Base-by-base conservation (phyloP, 2,888 invertebrate genomes). In the Nomada ruficornis region DNA sequence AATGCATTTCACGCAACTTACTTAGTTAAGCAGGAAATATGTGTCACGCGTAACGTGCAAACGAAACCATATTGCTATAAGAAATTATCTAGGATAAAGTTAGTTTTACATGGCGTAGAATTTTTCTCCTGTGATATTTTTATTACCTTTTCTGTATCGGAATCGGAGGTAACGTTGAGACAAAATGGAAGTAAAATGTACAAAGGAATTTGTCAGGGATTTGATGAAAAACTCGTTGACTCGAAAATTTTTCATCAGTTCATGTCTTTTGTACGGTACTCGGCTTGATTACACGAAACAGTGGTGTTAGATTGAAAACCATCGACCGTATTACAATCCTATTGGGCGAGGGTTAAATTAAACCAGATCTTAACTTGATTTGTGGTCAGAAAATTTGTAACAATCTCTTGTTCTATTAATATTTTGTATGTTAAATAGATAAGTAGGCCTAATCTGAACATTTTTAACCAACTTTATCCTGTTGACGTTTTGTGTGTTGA, bases 221-320 rank as follows among this genome's bases (percentile, higher is more conserved):
- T 75, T 62, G 67, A 78, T 67, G 76, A 75, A 62, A 62, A 20
- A 75, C 60, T 65, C 77, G 55, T 62, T 75, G 79, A 23, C 26
- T 76, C 77, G 76, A 76, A 76, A 63, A 69, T 76, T 47, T 76
- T 64, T 76, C 76, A 79, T 79, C 77, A 59, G 50, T 18, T 57
- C 55, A 18, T 18, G 47, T 26, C 62, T 42, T 78, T 78, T 78
- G 67, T 75, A 26, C 55, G 13, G 26, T 44, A 50, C 74, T 74
- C 67, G 62, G 67, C 23, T 42, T 52, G 70, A 47, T 57, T 63
- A 50, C 23, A 36, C 67, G 15, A 76, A 76, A 72, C 64, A 65
- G 15, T 20, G 50, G 11, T 52, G 47, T 67, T 44, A 76, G 68
- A 76, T 76, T 69, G 60, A 74, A 77, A 62, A 26, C n/a, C 62